Conservation (phyloP, 2,797 vertebrate genomes). For the Neosilurus mollespiculum region DNA sequence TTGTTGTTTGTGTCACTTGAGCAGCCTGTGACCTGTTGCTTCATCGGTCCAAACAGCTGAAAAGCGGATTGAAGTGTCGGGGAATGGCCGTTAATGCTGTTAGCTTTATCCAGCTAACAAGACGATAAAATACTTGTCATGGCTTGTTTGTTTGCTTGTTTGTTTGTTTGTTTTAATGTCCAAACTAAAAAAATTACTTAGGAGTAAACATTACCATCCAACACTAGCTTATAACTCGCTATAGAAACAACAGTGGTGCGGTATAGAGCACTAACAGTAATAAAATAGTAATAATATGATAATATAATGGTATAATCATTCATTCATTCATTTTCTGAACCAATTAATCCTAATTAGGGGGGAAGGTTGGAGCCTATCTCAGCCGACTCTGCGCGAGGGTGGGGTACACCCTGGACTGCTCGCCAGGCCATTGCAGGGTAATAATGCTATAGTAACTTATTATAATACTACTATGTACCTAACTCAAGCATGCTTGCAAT, state of each 20-base stretch:
- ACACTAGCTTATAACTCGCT: neutral
- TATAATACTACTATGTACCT: neutral
- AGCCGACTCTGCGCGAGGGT: too few relatives aligned
- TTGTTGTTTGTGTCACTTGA: neutral
- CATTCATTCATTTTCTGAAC: too few relatives aligned
- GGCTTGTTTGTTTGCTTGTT: neutral
- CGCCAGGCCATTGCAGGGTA: too few relatives aligned
- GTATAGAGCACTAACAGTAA: neutral
- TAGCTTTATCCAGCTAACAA: neutral
- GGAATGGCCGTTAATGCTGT: neutral
- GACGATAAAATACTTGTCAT: neutral
- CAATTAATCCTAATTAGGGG: too few relatives aligned
- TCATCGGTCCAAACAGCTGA: constrained; percentile 10
- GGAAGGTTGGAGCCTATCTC: too few relatives aligned
- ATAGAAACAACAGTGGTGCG: neutral
- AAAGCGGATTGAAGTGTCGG: constrained; percentile 9
- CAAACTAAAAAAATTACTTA: neutral
- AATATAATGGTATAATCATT: neutral
- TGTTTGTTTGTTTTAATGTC: too few relatives aligned
- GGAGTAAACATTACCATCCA: neutral
- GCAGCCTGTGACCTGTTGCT: constrained; percentile 12
- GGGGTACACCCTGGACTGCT: too few relatives aligned
- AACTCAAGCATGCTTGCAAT: neutral
- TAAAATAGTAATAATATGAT: neutral
- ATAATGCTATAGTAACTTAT: neutral